Evolutionary conservation across 2,113 vertebrate genomes (phyloP), one percentile per base, ranked within the genome.

Genomic region (Phylloscopus whistleri): DNA sequence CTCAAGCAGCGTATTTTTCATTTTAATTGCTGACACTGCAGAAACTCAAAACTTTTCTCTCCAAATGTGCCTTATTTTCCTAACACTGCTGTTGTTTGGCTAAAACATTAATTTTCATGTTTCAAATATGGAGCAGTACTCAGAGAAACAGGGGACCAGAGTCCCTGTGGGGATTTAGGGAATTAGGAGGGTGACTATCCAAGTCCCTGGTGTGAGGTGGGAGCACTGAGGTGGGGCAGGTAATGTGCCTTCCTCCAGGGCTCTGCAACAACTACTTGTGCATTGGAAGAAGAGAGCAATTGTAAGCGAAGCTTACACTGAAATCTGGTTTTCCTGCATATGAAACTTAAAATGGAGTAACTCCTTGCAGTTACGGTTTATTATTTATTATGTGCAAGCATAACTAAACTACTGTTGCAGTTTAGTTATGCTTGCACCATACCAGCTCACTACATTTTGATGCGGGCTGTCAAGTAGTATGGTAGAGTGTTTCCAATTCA

Each of bases 291-390:
- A 41, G 11, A 31, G 13, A 62, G 11, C 10, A 64, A 26, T 26
- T 74, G 15, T 58, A 53, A 62, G 20, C 0, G 6, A 87, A 66
- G 19, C 28, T 60, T 59, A 37, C 33, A 33, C 22, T 0, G 0
- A 89, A 77, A 70, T 52, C 33, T 68, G 4, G 2, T 56, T 73
- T 83, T 27, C 27, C 44, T 64, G 60, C 10, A 13, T 21, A 37
- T 14, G 24, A 52, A 84, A 87, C 4, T 60, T 60, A 26, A 66
- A 88, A 46, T 48, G 23, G 17, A 80, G 14, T 16, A 76, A 49
- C 43, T 62, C 13, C 41, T 41, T 41, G 41, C 41, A 41, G 41
- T 41, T 41, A 41, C 41, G 14, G 41, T 41, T 41, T 41, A 41
- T 41, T 41, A 41, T 41, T 41, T 41, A 41, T 41, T 41, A 41